These are phyloP conservation scores for Idaea straminata DNA, from an alignment of 2,888 invertebrate genomes.

Conservation along the genomic window DNA sequence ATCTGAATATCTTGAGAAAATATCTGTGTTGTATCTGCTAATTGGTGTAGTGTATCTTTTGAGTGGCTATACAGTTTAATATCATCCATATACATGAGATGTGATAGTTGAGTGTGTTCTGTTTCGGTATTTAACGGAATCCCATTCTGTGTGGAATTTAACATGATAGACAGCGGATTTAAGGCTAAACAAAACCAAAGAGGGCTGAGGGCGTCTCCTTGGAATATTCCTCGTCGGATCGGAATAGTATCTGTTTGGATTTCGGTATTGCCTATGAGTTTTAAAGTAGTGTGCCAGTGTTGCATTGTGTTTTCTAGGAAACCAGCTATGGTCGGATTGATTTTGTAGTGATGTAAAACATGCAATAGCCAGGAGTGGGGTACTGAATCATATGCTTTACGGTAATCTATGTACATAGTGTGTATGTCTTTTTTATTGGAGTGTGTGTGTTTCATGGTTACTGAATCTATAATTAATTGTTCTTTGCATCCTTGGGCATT, in stretches of 20 bases:
- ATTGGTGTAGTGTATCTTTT: neutral
- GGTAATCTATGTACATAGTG: slow-evolving; percentile 28
- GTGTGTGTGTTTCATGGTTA: slow-evolving; percentile 22
- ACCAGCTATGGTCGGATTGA: slow-evolving; percentile 19
- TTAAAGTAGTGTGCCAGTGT: slow-evolving; percentile 19
- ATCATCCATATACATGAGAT: slow-evolving; percentile 9
- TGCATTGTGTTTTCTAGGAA: slow-evolving; percentile 10
- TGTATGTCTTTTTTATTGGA: slow-evolving; percentile 21
- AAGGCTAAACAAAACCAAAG: slow-evolving; percentile 14
- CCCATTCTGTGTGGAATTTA: slow-evolving; percentile 1
- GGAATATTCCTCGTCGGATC: neutral
- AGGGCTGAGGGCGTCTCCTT: neutral
- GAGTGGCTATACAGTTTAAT: slow-evolving; percentile 3
- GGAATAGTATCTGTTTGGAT: neutral
- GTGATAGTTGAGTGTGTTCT: neutral
- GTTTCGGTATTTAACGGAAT: neutral
- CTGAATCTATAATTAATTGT: neutral
- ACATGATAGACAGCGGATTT: slow-evolving; percentile 11
- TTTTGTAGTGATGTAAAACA: slow-evolving; percentile 17
- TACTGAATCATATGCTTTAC: slow-evolving; percentile 30
- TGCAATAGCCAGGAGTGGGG: slow-evolving; percentile 19
- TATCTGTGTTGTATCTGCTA: slow-evolving; percentile 8
- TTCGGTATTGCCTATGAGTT: neutral
- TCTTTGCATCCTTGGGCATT: slow-evolving; percentile 19
- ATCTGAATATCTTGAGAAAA: slow-evolving; percentile 9